Percentiles rank a stretch among this genome's conserved stretches.
Conservation (phyloP, 2,888 invertebrate genomes). For the Hydriomena furcata region DNA sequence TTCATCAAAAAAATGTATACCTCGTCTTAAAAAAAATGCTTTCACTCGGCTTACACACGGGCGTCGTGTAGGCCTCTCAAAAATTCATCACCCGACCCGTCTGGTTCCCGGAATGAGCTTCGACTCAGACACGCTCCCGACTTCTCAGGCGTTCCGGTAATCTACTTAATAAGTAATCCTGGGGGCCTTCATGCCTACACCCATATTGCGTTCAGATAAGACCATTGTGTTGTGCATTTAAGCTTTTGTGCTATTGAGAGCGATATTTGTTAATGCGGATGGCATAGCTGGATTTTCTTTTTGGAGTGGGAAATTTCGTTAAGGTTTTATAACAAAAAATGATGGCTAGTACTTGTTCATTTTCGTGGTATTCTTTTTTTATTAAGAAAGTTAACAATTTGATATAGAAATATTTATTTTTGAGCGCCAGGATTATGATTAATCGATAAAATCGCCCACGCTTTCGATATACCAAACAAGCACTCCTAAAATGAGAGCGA, state of each 20-base stretch:
- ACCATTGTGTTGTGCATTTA: slow-evolving; percentile 39
- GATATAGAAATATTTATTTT: no score
- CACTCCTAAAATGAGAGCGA: no score
- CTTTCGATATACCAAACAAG: no score
- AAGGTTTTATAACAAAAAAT: background rate
- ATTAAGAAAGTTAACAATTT: no score
- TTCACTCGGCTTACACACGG: slow-evolving; percentile 64
- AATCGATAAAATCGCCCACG: no score
- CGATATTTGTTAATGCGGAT: slow-evolving; percentile 15
- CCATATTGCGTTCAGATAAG: slow-evolving; percentile 46
- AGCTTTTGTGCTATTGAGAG: slow-evolving; percentile 19
- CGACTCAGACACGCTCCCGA: slow-evolving; percentile 54
- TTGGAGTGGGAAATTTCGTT: background rate
- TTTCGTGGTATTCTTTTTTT: no score
- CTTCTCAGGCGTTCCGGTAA: slow-evolving; percentile 58
- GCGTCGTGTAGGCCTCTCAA: slow-evolving; percentile 76
- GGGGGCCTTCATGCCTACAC: slow-evolving; percentile 43
- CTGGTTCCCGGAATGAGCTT: slow-evolving; percentile 69
- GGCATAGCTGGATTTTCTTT: slow-evolving; percentile 6
- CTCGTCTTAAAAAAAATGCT: slow-evolving; percentile 66
- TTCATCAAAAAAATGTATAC: no score
- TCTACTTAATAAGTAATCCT: slow-evolving; percentile 76
- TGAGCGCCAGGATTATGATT: no score
- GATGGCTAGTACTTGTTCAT: no score
- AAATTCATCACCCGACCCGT: slow-evolving; percentile 82